Evolutionary conservation across 2,888 invertebrate genomes (phyloP).

Genomic region (Athalia cordata): DNA sequence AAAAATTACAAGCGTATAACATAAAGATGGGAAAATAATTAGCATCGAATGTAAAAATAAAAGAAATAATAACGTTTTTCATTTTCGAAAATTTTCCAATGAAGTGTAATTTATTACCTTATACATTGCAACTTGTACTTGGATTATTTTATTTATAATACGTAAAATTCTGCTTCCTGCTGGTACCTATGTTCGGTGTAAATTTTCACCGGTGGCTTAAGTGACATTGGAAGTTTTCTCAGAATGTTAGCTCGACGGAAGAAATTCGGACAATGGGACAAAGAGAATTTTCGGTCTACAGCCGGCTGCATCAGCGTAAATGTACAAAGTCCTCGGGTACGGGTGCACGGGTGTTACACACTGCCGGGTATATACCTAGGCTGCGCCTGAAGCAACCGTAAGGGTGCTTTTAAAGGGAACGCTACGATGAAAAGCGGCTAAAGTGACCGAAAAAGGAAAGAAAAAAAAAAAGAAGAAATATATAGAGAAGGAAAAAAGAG

Average conservation of each 20-base stretch:
- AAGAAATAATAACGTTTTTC: too few relatives aligned
- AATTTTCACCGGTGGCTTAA: slow-evolving; percentile 40
- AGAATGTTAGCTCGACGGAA: slow-evolving; percentile 50
- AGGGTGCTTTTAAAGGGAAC: slow-evolving; percentile 60
- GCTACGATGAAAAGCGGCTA: slow-evolving; percentile 53
- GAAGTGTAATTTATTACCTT: too few relatives aligned
- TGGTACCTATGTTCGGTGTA: slow-evolving; percentile 13
- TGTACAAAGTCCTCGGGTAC: slow-evolving; percentile 51
- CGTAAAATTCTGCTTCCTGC: background rate
- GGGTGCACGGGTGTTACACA: slow-evolving; percentile 44
- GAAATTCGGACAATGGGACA: slow-evolving; percentile 66
- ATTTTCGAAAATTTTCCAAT: too few relatives aligned
- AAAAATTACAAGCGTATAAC: too few relatives aligned
- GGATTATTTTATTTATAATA: background rate
- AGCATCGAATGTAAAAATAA: too few relatives aligned
- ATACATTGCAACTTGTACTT: too few relatives aligned
- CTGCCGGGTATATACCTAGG: slow-evolving; percentile 36
- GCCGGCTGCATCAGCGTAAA: slow-evolving; percentile 58
- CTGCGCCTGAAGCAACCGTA: slow-evolving; percentile 22
- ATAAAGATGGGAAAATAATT: too few relatives aligned
- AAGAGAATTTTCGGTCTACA: slow-evolving; percentile 65
- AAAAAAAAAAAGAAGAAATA: slow-evolving; percentile 19
- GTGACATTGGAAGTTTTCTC: slow-evolving; percentile 58
- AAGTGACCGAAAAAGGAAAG: slow-evolving; percentile 44
- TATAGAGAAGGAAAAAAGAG: background rate